Evolutionary conservation across 2,797 vertebrate species (phyloP).

Genomic region (Smutsia temminckii): DNA sequence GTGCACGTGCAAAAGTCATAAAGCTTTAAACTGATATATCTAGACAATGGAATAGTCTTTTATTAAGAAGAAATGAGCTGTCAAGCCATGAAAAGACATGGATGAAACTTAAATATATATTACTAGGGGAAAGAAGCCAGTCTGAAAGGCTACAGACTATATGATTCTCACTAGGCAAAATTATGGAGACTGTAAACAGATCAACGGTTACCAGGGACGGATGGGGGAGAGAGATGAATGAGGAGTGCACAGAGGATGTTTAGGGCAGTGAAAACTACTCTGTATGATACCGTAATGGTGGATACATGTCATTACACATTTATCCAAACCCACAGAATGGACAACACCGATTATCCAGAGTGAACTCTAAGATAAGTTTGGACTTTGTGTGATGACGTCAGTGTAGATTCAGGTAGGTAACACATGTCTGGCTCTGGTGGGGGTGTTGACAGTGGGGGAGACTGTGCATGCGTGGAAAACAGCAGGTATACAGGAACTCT

Average conservation of each 20-base stretch:
- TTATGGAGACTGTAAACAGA: neutral
- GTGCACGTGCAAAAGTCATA: neutral
- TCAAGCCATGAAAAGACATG: neutral
- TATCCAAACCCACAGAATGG: neutral
- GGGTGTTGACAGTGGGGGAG: fast-evolving
- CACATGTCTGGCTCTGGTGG: fast-evolving
- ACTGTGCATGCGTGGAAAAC: fast-evolving
- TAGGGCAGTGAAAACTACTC: neutral
- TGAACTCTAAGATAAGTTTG: fast-evolving
- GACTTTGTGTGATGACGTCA: neutral
- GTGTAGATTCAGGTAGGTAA: fast-evolving
- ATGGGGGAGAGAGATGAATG: fast-evolving
- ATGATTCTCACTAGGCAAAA: neutral
- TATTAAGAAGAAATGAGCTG: neutral
- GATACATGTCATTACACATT: neutral
- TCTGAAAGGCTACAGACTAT: neutral
- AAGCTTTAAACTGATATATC: neutral
- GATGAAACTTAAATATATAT: neutral
- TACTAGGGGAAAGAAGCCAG: too few relatives aligned
- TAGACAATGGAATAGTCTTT: neutral
- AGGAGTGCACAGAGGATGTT: neutral
- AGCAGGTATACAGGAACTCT: neutral
- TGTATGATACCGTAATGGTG: neutral
- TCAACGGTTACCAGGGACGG: neutral
- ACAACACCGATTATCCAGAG: neutral